Percentiles rank a stretch among this genome's conserved stretches.
phyloP scores from a whole-genome alignment of 2,797 vertebrate species.

The Cirrhinus mrigala region DNA sequence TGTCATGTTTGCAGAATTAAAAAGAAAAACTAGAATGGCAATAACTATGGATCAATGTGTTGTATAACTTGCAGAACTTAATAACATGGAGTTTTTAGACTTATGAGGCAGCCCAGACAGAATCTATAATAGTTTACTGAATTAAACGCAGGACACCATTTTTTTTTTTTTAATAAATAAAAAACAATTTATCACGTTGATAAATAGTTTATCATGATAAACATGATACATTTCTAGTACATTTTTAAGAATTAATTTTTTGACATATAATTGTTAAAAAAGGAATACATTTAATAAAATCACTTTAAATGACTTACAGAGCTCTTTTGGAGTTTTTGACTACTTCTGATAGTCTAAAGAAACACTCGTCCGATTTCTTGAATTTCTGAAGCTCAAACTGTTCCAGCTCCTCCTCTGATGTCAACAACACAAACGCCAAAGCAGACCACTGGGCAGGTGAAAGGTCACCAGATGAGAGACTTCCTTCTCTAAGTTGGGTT shows the following conservation, averaged over 20 bases:
- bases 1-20: no score
- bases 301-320: background rate
- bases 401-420: constrained; percentile 21
- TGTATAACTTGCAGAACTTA: no score
- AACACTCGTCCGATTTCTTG: background rate
- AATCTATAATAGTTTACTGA: no score
- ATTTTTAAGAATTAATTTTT: background rate
- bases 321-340: constrained; percentile 1
- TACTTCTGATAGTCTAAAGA: constrained; percentile 1
- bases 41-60: no score
- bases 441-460: constrained; percentile 38
- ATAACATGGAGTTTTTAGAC: no score
- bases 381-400: no score
- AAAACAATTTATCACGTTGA: no score
- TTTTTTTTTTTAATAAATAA: background rate
- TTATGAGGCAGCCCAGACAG: no score
- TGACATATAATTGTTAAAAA: background rate
- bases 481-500: background rate
- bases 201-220: no score
- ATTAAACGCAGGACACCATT: no score
- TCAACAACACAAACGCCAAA: constrained; percentile 32
- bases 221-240: background rate
- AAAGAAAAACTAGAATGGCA: no score
- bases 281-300: no score
- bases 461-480: constrained; percentile 5